Percentiles rank a stretch among this genome's conserved stretches.
Evolutionary conservation across 2,797 vertebrate genomes (phyloP).

Genomic region (Tinamus major): DNA sequence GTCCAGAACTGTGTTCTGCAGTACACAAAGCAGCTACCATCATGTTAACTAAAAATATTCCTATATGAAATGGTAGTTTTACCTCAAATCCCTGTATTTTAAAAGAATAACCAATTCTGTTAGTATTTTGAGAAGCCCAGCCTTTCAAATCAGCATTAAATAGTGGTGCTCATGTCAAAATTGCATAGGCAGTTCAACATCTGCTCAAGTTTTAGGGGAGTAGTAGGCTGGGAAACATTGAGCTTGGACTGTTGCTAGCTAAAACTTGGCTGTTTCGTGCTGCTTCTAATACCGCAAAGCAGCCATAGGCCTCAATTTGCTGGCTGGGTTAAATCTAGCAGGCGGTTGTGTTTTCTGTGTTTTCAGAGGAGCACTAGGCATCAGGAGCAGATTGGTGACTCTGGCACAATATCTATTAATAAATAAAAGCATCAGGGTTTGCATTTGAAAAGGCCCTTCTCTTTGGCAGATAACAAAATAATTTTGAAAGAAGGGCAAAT

Average conservation of each 20-base stretch:
- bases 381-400: slow-evolving; percentile 55
- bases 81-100: not conserved
- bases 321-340: slow-evolving; percentile 16
- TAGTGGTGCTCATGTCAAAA: not conserved
- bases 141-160: not conserved
- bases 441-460: slow-evolving; percentile 57
- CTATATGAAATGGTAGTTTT: not conserved
- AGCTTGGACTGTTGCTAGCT: not conserved
- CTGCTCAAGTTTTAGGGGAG: not conserved
- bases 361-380: slow-evolving; percentile 2
- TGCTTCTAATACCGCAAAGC: not conserved
- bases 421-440: slow-evolving; percentile 64
- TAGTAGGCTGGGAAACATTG: not conserved
- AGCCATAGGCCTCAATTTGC: not conserved
- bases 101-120: not conserved
- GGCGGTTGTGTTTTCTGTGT: slow-evolving; percentile 17
- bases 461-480: slow-evolving; percentile 58
- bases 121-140: not conserved
- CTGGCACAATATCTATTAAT: slow-evolving; percentile 61
- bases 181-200: not conserved
- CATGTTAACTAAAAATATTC: not conserved
- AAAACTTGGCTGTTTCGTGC: slow-evolving; percentile 9
- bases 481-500: slow-evolving; percentile 60
- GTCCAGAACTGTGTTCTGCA: not conserved
- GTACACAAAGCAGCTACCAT: not conserved